Evolutionary conservation across 2,113 vertebrate species (phyloP).

Genomic region (Rhadina sibilatrix): DNA sequence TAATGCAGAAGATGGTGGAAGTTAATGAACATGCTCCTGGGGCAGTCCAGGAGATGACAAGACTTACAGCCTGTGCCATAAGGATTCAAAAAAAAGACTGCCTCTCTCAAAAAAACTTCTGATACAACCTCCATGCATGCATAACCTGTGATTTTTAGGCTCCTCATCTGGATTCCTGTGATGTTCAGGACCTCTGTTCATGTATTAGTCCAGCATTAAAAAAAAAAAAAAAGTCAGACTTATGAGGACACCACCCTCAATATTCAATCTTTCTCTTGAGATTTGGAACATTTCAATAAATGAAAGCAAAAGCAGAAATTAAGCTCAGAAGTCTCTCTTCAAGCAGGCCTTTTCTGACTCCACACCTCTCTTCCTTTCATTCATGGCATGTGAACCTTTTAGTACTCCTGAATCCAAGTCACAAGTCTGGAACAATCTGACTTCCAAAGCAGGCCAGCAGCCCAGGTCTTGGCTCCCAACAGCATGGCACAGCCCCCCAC

Average conservation of each 20-base stretch:
- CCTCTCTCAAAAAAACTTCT: not conserved
- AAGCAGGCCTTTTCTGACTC: not conserved
- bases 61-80: not conserved
- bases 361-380: not conserved
- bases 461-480: not conserved
- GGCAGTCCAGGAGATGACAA: not conserved
- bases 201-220: not conserved
- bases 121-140: not conserved
- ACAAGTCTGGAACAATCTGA: not conserved
- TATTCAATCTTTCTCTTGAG: not conserved
- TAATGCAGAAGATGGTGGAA: conserved; percentile 48
- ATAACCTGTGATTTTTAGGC: not conserved
- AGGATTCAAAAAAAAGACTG: not conserved
- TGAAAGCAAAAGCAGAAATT: not conserved
- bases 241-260: not conserved
- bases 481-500: not conserved
- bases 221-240: not conserved
- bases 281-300: not conserved
- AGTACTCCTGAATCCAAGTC: not conserved
- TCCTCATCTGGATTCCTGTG: not conserved
- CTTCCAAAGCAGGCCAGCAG: not conserved
- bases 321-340: not conserved
- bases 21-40: not conserved
- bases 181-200: not conserved
- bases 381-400: not conserved